Percentiles rank a stretch among this genome's conserved stretches.
phyloP scores from a whole-genome alignment of 2,888 invertebrate species.

The Microdon myrmicae region DNA sequence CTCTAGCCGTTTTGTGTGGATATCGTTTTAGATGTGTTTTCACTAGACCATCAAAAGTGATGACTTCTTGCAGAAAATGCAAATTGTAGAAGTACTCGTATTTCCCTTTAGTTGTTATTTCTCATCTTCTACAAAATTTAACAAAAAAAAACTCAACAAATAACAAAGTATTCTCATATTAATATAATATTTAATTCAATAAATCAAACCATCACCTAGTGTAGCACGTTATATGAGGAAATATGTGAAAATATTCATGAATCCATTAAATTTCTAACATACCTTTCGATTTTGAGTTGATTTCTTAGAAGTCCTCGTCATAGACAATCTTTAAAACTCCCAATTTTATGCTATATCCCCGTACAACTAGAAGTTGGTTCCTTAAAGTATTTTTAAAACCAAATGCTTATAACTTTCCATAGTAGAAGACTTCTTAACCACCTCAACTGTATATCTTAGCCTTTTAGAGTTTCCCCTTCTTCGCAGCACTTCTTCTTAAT shows the following conservation, averaged over 20 bases:
- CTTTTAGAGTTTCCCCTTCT: slow-evolving; percentile 35
- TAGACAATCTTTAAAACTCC: slow-evolving; percentile 5
- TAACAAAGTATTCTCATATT: too few species aligned
- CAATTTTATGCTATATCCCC: too few species aligned
- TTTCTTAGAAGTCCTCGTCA: slow-evolving; percentile 35
- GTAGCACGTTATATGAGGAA: too few species aligned
- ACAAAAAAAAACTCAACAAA: slow-evolving; percentile 15
- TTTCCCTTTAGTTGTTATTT: slow-evolving; percentile 23
- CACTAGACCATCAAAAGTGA: slow-evolving; percentile 38
- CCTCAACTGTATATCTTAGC: slow-evolving; percentile 23
- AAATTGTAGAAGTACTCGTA: slow-evolving; percentile 21
- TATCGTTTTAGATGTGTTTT: background rate
- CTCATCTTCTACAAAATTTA: slow-evolving; percentile 1
- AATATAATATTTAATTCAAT: too few species aligned
- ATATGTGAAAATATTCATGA: slow-evolving; percentile 28
- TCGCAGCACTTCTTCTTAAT: slow-evolving; percentile 32
- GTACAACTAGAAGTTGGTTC: slow-evolving; percentile 44
- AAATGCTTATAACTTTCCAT: slow-evolving; percentile 40
- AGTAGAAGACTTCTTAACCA: too few species aligned
- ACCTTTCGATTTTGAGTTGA: slow-evolving; percentile 8
- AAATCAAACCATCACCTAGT: too few species aligned
- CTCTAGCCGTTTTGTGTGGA: background rate
- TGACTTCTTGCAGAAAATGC: slow-evolving; percentile 41
- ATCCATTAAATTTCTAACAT: slow-evolving; percentile 23
- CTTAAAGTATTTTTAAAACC: slow-evolving; percentile 23